phyloP scores from a whole-genome alignment of 2,888 invertebrate genomes.

The Diabrotica balteata region DNA sequence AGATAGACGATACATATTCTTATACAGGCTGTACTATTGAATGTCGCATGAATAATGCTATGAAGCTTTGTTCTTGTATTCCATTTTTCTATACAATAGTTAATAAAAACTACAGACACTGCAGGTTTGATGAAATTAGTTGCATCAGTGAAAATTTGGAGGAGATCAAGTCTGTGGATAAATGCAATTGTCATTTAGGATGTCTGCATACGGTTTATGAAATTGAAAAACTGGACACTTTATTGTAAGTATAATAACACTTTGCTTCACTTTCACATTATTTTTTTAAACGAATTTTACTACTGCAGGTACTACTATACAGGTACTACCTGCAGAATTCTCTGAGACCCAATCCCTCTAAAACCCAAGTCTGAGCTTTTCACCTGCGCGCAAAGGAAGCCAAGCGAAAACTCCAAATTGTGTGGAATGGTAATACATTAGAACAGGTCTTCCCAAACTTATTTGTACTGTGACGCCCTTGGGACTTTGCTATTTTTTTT shows the following conservation, averaged over 20 bases:
- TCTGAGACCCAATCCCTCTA: no score
- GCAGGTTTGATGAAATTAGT: conserved; percentile 65
- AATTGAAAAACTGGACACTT: conserved; percentile 74
- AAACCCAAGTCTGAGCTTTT: no score
- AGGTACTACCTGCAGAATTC: no score
- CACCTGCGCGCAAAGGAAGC: no score
- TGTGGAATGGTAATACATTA: no score
- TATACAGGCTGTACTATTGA: conserved; percentile 78
- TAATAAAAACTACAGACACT: conserved; percentile 64
- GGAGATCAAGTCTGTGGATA: conserved; percentile 67
- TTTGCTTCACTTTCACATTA: no score
- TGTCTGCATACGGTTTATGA: conserved; percentile 80
- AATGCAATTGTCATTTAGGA: conserved; percentile 74
- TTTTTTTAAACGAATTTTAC: no score
- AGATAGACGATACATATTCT: conserved; percentile 65
- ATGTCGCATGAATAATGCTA: conserved; percentile 73
- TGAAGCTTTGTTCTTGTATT: conserved; percentile 72
- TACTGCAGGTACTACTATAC: no score
- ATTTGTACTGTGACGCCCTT: no score
- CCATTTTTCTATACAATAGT: conserved; percentile 74
- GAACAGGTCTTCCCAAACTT: no score
- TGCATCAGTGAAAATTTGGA: conserved; percentile 66
- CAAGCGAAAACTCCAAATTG: no score
- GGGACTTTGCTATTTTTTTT: no score
- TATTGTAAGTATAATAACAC: conserved; percentile 45